These are phyloP conservation scores for Leptestheria dahalacensis DNA, from an alignment of 1,140 invertebrate species.

Conservation along the genomic window DNA sequence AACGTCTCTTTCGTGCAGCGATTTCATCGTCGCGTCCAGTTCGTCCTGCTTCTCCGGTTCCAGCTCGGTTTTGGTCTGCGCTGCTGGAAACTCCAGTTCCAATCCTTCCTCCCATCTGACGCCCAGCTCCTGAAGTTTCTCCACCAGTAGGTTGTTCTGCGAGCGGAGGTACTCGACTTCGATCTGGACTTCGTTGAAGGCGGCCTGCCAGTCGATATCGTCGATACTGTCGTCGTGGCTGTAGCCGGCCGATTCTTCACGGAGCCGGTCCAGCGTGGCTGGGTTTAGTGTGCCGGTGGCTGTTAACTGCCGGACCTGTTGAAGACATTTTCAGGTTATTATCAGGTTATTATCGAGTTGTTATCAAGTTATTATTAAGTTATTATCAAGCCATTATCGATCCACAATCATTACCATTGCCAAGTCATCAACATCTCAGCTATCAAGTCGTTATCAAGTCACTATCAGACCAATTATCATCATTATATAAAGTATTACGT, in stretches of 20 bases:
- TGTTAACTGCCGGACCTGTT: slow-evolving; percentile 12
- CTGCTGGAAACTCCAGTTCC: neutral
- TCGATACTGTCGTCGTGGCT: slow-evolving; percentile 18
- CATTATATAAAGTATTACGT: too few species aligned
- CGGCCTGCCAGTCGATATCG: slow-evolving; percentile 20
- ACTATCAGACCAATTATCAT: too few species aligned
- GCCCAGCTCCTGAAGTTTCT: slow-evolving; percentile 5
- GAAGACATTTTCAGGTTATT: too few species aligned
- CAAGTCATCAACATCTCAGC: too few species aligned
- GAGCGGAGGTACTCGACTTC: slow-evolving; percentile 19
- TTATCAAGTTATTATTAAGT: too few species aligned
- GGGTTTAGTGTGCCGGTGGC: slow-evolving; percentile 10
- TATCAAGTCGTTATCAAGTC: too few species aligned
- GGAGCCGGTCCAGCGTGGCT: slow-evolving; percentile 18
- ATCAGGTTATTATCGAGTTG: too few species aligned
- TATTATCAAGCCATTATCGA: too few species aligned
- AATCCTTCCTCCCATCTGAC: slow-evolving; percentile 14
- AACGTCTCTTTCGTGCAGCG: slow-evolving; percentile 71
- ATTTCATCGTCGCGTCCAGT: slow-evolving; percentile 64
- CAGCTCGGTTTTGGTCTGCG: slow-evolving; percentile 16
- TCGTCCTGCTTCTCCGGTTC: slow-evolving; percentile 32
- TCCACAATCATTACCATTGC: too few species aligned
- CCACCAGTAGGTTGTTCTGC: slow-evolving; percentile 12
- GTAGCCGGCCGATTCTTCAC: slow-evolving; percentile 19
- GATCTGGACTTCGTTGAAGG: slow-evolving; percentile 13